Evolutionary conservation across 2,797 vertebrate genomes (phyloP), one percentile per base, ranked within the genome.

Genomic region (Anniella stebbinsi): DNA sequence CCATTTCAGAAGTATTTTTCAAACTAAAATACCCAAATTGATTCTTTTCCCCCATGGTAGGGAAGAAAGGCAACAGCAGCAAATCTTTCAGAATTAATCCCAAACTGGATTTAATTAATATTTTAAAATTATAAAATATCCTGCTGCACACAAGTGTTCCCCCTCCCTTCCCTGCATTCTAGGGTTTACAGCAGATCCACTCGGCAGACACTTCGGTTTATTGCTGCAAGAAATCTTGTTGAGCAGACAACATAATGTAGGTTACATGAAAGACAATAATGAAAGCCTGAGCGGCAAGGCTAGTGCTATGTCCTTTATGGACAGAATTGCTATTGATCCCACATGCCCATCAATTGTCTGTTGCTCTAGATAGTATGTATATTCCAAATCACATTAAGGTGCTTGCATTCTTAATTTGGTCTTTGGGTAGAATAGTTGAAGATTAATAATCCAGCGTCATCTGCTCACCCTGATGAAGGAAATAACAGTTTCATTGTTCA

Each of bases 191-290:
- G 51, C 36, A 88, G 82, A 92, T 72, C 30, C 38, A 86, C 0
- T 0, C 54, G 80, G 87, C 84, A 89, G 87, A 93, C 94, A 80
- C 38, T 80, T 41, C 13, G 1, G 72, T 93, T 96, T 96, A 95
- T 96, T 95, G 91, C 80, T 88, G 88, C 80, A 92, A 96, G 93
- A 96, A 95, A 95, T 91, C 93, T 90, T 82, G 80, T 89, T 93
- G 88, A 88, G 70, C 82, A 91, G 89, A 93, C 88, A 54, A 81
- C 73, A 91, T 93, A 94, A 91, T 78, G 77, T 78, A 95, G 80
- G 76, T 95, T 96, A 95, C 83, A 91, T 88, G 93, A 92, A 95
- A 94, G 30, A 54, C 78, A 91, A 92, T 94, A 96, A 95, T 94
- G 88, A 95, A 94, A 94, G 28, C 90, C 67, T 76, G 87, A 85